Evolutionary conservation across 1,140 invertebrate species (phyloP).

Genomic region (Tetragonula clypearis): DNA sequence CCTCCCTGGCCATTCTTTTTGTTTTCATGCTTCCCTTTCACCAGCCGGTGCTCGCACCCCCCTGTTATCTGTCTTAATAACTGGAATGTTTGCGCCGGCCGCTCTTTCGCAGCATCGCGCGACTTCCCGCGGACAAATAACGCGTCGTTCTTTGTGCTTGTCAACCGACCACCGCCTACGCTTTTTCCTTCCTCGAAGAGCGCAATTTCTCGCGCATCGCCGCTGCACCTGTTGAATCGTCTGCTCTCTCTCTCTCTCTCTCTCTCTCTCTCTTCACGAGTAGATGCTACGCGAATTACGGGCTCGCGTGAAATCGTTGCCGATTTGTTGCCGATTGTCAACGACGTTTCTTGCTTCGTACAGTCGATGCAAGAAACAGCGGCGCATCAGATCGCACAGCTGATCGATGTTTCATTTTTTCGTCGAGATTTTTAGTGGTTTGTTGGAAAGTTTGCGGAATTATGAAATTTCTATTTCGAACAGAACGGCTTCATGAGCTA

Average conservation of each 20-base stretch:
- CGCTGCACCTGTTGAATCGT: conserved; percentile 53
- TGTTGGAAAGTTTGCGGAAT: no score
- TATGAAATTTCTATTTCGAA: no score
- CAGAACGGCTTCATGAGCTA: no score
- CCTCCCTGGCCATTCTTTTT: neutral
- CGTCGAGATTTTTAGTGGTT: neutral
- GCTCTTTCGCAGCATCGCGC: neutral
- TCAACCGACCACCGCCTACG: neutral
- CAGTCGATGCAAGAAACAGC: neutral
- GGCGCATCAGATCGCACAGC: no score
- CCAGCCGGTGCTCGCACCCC: no score
- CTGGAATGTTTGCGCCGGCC: neutral
- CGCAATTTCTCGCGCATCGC: conserved; percentile 26
- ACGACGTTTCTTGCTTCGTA: neutral
- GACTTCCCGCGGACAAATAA: conserved; percentile 19
- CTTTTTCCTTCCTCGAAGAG: conserved; percentile 16
- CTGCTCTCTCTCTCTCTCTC: neutral
- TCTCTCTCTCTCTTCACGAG: neutral
- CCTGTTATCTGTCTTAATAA: conserved; percentile 33
- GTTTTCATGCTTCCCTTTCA: neutral
- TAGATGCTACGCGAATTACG: conserved; percentile 13
- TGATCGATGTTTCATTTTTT: neutral
- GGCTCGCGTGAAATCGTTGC: neutral
- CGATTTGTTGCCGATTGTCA: neutral
- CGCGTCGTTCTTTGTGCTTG: conserved; percentile 6